A percentile compares a stretch with the other conserved stretches of the same genome.
Evolutionary conservation across 2,888 invertebrate species (phyloP).

Genomic region (Biston betularia): DNA sequence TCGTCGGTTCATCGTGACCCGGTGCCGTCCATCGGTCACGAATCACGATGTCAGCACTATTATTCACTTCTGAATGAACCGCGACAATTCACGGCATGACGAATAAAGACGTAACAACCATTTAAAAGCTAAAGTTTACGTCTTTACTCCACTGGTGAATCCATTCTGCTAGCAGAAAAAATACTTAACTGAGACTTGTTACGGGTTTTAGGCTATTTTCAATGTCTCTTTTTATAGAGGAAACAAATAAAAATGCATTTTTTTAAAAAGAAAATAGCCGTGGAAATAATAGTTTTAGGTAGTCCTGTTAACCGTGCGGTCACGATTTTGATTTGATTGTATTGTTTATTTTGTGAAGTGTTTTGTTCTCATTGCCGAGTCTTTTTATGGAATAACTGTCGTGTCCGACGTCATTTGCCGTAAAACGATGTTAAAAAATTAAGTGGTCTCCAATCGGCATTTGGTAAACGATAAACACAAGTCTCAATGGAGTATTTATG

Average conservation of each 20-base stretch:
- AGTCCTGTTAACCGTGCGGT: slow-evolving; percentile 70
- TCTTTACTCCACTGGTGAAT: slow-evolving; percentile 1
- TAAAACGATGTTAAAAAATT: too few relatives aligned
- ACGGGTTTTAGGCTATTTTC: slow-evolving; percentile 9
- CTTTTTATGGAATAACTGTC: too few relatives aligned
- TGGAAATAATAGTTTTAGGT: slow-evolving; percentile 47
- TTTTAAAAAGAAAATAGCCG: slow-evolving; percentile 42
- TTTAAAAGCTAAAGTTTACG: not conserved
- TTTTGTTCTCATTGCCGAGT: slow-evolving; percentile 16
- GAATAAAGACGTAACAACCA: slow-evolving; percentile 15
- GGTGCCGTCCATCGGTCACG: slow-evolving; percentile 65
- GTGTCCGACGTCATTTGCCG: too few relatives aligned
- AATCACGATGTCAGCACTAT: slow-evolving; percentile 61
- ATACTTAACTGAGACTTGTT: slow-evolving; percentile 4
- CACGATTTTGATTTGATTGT: slow-evolving; percentile 59
- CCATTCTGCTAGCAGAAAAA: not conserved
- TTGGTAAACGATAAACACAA: too few relatives aligned
- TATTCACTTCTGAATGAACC: slow-evolving; percentile 67
- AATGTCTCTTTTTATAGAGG: slow-evolving; percentile 42
- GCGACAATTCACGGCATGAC: slow-evolving; percentile 46
- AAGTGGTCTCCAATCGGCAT: too few relatives aligned
- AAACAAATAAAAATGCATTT: slow-evolving; percentile 46
- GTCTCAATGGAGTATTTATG: too few relatives aligned
- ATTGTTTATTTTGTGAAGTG: slow-evolving; percentile 37
- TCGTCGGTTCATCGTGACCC: slow-evolving; percentile 74